Conservation (phyloP, 2,797 vertebrate genomes). For the Vultur gryphus region DNA sequence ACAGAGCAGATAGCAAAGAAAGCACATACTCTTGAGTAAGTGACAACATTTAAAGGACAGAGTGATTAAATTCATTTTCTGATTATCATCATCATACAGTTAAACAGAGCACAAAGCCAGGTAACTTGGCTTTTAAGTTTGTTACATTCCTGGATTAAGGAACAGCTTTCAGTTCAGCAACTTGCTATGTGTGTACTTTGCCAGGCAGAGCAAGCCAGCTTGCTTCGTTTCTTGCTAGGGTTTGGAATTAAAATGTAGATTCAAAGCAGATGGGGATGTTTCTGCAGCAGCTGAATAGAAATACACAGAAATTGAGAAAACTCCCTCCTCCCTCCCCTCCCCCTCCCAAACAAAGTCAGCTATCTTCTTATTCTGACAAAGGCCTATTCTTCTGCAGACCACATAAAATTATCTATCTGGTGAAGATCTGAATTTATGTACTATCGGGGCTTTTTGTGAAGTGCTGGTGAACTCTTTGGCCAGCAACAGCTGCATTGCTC, state of each 20-base stretch:
- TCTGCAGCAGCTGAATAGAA: constrained; percentile 49
- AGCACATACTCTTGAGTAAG: not conserved
- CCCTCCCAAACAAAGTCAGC: not conserved
- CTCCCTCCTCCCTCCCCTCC: not conserved
- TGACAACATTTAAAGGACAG: not conserved
- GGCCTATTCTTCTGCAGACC: constrained; percentile 23
- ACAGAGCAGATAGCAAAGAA: not conserved
- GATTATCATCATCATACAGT: not conserved
- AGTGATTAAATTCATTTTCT: not conserved
- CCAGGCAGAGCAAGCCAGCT: constrained; percentile 4
- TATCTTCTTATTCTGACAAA: constrained; percentile 24
- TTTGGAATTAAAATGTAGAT: constrained; percentile 49
- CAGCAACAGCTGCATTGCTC: not conserved
- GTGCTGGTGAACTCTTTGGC: not conserved
- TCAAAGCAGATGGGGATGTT: constrained; percentile 61
- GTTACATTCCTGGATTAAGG: not conserved
- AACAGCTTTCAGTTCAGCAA: not conserved
- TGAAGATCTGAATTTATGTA: not conserved
- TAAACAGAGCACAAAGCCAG: not conserved
- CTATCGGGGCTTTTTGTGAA: not conserved
- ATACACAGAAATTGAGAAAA: constrained; percentile 19
- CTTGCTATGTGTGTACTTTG: not conserved
- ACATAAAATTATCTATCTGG: constrained; percentile 4
- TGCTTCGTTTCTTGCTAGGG: not conserved
- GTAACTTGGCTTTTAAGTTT: not conserved